Evolutionary conservation across 2,888 invertebrate genomes (phyloP).

Genomic region (Altica lythri): DNA sequence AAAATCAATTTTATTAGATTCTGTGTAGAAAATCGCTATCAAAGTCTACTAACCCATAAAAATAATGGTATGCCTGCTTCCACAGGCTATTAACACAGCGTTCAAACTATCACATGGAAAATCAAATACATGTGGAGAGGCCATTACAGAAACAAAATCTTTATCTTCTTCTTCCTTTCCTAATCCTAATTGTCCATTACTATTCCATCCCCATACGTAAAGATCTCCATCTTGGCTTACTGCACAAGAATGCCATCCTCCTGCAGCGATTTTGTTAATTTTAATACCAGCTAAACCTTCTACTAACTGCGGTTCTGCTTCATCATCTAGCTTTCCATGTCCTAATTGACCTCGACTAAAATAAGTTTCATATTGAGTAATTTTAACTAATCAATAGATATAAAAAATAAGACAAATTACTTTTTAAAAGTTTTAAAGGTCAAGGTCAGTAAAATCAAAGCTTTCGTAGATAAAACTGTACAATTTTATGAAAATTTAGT

Average conservation of each 20-base stretch:
- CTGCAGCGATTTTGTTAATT: slow-evolving; percentile 72
- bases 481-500: too few species aligned
- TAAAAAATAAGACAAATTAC: too few species aligned
- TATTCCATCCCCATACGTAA: slow-evolving; percentile 92
- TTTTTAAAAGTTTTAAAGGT: too few species aligned
- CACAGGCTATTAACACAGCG: slow-evolving; percentile 68
- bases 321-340: slow-evolving; percentile 69
- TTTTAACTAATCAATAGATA: too few species aligned
- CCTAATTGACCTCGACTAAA: slow-evolving; percentile 86
- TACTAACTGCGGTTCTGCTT: slow-evolving; percentile 67
- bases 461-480: too few species aligned
- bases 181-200: slow-evolving; percentile 82
- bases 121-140: slow-evolving; percentile 61
- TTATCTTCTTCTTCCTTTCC: slow-evolving; percentile 46
- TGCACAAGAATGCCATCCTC: slow-evolving; percentile 87
- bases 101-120: slow-evolving; percentile 49
- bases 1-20: too few species aligned
- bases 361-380: too few species aligned
- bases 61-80: slow-evolving; percentile 75
- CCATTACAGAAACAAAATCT: slow-evolving; percentile 55
- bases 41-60: slow-evolving; percentile 63
- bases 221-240: slow-evolving; percentile 80
- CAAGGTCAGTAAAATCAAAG: too few species aligned
- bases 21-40: too few species aligned
- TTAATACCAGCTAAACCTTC: slow-evolving; percentile 77